Base-by-base conservation (phyloP, 2,797 vertebrate genomes). In the Pteronotus mesoamericanus region DNA sequence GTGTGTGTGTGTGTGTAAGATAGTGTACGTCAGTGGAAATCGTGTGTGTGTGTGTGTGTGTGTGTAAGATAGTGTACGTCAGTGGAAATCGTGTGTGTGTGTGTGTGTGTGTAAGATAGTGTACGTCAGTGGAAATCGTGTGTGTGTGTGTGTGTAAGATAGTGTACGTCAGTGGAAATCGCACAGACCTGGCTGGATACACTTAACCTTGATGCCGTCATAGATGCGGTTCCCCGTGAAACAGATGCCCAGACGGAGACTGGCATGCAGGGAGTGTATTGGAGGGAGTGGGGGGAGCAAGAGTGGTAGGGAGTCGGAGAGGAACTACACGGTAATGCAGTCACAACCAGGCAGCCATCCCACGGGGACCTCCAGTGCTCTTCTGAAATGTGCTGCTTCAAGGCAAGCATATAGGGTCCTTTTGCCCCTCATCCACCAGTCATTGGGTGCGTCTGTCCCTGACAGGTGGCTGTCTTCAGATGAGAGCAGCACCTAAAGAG, bases 171-270 rank as follows among this genome's bases (percentile, higher is more conserved):
- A 21, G n/a, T 21, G 39, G 42, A 78, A 46, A 92, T 0, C 44
- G 51, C 44, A 75, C 39, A 68, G 26, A 57, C 29, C n/a, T 32
- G 21, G 39, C n/a, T 29, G 24, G 37, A 68, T 22, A 4, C 10
- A 10, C 4, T 1, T 86, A 64, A 74, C 51, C 34, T 46, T 74
- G 37, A 71, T 34, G 34, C 19, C 44, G 1, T 46, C 44, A 46
- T 7, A 64, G 79, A 53, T 2, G 4, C 69, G 18, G 48, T 32
- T 92, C 32, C 74, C 74, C 53, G 11, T 1, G 7, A 84, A 86
- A 79, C 79, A 11, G 51, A 69, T 46, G 29, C 57, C 44, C 72
- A 79, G 55, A 83, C 3, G 53, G 69, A 94, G 55, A 55, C 79
- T 7, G 53, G 34, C n/a, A 24, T 6, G 14, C 18, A 93, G 74